Evolutionary conservation across 2,797 vertebrate species (phyloP).

Genomic region (Neopelma chrysocephalum): DNA sequence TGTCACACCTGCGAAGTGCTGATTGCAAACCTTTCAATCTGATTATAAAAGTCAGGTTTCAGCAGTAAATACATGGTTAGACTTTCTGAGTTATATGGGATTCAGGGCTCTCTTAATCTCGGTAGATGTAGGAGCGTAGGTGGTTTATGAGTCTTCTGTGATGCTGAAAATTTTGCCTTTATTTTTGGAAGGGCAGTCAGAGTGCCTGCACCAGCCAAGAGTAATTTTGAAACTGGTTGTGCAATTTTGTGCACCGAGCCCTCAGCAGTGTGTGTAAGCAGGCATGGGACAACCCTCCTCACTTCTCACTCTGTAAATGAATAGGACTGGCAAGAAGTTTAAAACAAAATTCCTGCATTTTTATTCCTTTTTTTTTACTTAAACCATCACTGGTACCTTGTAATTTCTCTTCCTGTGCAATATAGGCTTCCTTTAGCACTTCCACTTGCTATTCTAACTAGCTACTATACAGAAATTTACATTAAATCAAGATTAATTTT

Average conservation of each 20-base stretch:
- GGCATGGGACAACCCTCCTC: background rate
- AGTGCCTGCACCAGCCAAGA: background rate
- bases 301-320: background rate
- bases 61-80: background rate
- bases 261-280: background rate
- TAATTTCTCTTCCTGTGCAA: background rate
- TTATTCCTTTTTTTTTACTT: background rate
- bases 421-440: background rate
- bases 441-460: background rate
- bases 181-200: background rate
- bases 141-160: background rate
- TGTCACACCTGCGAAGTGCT: background rate
- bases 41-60: background rate
- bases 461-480: background rate
- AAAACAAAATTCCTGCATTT: background rate
- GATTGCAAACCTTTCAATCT: background rate
- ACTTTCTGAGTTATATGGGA: background rate
- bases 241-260: background rate
- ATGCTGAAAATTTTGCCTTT: background rate
- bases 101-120: background rate
- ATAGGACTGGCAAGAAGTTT: background rate
- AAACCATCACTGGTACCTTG: background rate
- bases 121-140: background rate
- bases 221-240: background rate
- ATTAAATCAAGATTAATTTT: background rate